Evolutionary conservation across 2,113 vertebrate species (phyloP).

Genomic region (Copsychus sechellarum): DNA sequence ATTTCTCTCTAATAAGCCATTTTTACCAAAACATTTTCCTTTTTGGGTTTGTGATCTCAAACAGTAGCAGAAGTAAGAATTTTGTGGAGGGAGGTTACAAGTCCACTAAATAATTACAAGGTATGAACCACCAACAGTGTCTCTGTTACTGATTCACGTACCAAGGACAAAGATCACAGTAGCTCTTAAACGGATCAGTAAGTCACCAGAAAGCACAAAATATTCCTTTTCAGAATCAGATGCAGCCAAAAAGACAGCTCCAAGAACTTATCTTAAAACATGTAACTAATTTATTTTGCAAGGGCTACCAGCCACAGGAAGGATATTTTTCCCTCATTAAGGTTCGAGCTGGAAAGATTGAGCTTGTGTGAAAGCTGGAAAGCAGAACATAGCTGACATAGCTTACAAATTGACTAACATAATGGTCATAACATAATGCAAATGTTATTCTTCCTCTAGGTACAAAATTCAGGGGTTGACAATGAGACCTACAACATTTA

Average conservation of each 20-base stretch:
- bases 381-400: neutral
- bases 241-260: neutral
- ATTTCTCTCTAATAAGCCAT: neutral
- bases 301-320: neutral
- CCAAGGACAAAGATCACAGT: neutral
- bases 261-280: neutral
- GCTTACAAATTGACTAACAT: neutral
- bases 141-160: neutral
- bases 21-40: neutral
- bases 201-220: neutral
- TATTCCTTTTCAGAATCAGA: neutral
- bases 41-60: neutral
- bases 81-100: neutral
- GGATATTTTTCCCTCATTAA: neutral
- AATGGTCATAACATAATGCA: neutral
- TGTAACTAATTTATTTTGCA: neutral
- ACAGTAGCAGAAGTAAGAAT: neutral
- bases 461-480: neutral
- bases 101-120: neutral
- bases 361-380: neutral
- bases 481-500: neutral
- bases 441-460: neutral
- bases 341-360: neutral
- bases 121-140: rapidly evolving
- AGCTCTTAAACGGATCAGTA: neutral